Base-by-base conservation (phyloP, 1,140 invertebrate genomes). In the Drosophila rufa region DNA sequence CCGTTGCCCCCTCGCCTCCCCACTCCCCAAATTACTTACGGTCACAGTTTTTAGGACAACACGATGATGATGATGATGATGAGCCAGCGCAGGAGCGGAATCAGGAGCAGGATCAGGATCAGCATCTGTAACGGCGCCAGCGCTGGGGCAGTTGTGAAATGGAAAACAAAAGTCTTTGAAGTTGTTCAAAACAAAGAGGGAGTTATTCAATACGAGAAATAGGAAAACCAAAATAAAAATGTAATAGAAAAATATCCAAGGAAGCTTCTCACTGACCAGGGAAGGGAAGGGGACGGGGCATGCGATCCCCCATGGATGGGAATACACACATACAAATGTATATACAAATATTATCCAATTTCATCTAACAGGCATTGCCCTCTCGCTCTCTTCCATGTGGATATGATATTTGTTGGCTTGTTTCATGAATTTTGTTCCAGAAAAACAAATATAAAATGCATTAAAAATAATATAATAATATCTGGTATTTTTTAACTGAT, bases 191-290 rank as follows among this genome's bases (percentile, higher is more conserved):
- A 78, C 40, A 74, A 69, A 68, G 53, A 74, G 62, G 75, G 47
- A 84, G 68, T 86, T 82, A 86, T 67, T 79, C 60, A 79, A 73
- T 82, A 66, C 64, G 75, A 57, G 55, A 77, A 66, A 79, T 66
- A 84, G 65, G 65, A 79, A 78, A 75, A 75, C 53, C 36, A 73
- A 90, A 79, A 89, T 90, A 89, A 89, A 90, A 60, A 71, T 79
- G 69, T 85, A 81, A 62, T 85, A 79, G 66, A 90, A 75, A 56
- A 87, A 83, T 64, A 38, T 43, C 0, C 9, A 7, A 3, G 9
- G 12, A 19, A 22, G 22, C 22, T 27, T 2, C 22, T n/a, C 2
- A 30, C 25, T 71, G 38, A 3, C 3, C 9, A 14, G 46, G 19
- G 14, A 51, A 4, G 9, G 7, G 4, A 36, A 36, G 11, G 33